Conservation (phyloP, 2,797 vertebrate species). For the Enteromius unitaeniatus region DNA sequence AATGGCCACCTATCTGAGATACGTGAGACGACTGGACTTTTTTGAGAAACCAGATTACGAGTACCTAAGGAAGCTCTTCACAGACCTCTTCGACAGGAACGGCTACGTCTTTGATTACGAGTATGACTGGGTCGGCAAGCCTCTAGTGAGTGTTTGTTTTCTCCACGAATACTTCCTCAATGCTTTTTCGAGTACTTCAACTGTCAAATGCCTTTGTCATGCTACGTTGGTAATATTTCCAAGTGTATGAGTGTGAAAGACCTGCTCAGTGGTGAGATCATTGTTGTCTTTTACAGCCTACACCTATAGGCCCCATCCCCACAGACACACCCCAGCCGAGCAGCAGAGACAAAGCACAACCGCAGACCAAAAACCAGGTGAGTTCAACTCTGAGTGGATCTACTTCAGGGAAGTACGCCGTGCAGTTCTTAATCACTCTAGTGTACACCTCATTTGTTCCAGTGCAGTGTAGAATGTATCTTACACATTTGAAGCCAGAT, state of each 20-base stretch:
- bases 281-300: slow-evolving; percentile 79
- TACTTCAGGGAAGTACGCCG: not conserved
- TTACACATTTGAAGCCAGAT: not conserved
- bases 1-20: slow-evolving; percentile 96
- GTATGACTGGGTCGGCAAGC: slow-evolving; percentile 99
- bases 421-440: not conserved
- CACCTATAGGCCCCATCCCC: slow-evolving; percentile 94
- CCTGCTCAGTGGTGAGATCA: not conserved
- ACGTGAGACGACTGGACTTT: slow-evolving; percentile 95
- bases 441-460: not conserved
- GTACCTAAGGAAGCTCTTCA: slow-evolving; percentile 96
- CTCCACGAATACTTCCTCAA: slow-evolving; percentile 24
- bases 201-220: slow-evolving; percentile 17
- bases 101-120: slow-evolving; percentile 96
- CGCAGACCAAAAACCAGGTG: slow-evolving; percentile 96
- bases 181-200: not conserved
- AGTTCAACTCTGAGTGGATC: slow-evolving; percentile 59
- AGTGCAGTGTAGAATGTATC: not conserved
- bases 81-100: slow-evolving; percentile 92
- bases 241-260: not conserved
- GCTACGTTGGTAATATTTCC: not conserved
- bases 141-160: slow-evolving; percentile 84
- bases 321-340: slow-evolving; percentile 88
- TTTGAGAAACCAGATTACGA: slow-evolving; percentile 98
- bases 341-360: slow-evolving; percentile 92